phyloP scores from a whole-genome alignment of 2,113 vertebrate species.

The Tenrec ecaudatus region DNA sequence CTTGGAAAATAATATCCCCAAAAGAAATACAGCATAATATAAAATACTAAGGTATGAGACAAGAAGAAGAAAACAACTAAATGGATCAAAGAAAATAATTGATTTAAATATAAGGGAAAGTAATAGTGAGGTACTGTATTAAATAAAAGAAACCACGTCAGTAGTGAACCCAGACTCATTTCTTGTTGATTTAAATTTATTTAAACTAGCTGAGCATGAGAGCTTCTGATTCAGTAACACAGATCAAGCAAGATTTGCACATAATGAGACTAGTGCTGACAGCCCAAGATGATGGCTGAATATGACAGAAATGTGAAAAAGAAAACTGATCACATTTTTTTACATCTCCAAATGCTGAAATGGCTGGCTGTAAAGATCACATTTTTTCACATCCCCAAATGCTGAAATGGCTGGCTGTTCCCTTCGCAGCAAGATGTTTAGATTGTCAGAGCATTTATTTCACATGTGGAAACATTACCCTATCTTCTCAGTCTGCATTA shows the following conservation, averaged over 20 bases:
- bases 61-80: constrained; percentile 5
- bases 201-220: neutral
- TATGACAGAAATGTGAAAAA: constrained; percentile 13
- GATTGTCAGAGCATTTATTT: constrained; percentile 36
- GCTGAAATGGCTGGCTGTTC: constrained; percentile 17
- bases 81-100: neutral
- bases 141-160: neutral
- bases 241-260: constrained; percentile 26
- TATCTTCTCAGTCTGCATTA: constrained; percentile 11
- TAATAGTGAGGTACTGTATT: neutral
- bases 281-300: neutral
- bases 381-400: constrained; percentile 20
- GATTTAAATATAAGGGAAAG: neutral
- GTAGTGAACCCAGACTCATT: neutral
- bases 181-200: constrained; percentile 45
- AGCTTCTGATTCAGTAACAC: constrained; percentile 3
- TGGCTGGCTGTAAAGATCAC: neutral
- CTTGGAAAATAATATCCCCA: constrained; percentile 1
- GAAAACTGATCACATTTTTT: neutral
- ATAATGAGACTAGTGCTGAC: neutral
- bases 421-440: constrained; percentile 32
- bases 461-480: constrained; percentile 18
- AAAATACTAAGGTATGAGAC: neutral
- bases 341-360: constrained; percentile 37
- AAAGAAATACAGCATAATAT: constrained; percentile 17